A percentile compares a stretch with the other conserved stretches of the same genome.
Conservation (phyloP, 1,140 invertebrate genomes). For the Holotrichia oblita region DNA sequence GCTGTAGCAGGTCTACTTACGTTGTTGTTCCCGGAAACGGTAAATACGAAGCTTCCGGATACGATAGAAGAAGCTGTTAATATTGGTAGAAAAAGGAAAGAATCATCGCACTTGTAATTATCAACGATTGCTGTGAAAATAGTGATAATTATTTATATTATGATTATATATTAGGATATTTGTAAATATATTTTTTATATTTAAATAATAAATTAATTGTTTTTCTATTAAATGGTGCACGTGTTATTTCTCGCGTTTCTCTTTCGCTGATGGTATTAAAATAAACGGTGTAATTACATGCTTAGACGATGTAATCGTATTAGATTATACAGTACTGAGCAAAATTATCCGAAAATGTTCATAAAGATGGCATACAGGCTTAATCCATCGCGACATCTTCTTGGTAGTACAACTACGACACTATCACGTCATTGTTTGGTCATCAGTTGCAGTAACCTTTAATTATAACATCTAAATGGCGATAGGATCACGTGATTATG, state of each 20-base stretch:
- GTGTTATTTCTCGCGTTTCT: neutral
- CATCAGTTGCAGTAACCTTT: neutral
- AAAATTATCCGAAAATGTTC: neutral
- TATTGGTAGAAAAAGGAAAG: constrained; percentile 58
- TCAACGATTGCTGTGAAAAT: neutral
- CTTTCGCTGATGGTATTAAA: constrained; percentile 14
- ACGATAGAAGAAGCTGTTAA: constrained; percentile 75
- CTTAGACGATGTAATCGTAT: neutral
- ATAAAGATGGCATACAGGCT: too few species aligned
- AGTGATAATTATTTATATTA: neutral
- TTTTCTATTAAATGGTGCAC: neutral
- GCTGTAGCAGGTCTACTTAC: constrained; percentile 70
- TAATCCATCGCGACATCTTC: neutral
- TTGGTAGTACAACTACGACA: too few species aligned
- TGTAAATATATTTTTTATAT: neutral
- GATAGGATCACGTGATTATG: too few species aligned
- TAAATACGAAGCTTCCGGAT: constrained; percentile 73
- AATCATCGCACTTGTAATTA: neutral
- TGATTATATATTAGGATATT: neutral
- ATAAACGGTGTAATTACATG: neutral
- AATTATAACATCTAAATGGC: too few species aligned
- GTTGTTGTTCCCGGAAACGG: constrained; percentile 75
- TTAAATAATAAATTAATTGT: neutral
- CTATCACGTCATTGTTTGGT: neutral
- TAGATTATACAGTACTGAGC: neutral